Evolutionary conservation across 2,797 vertebrate genomes (phyloP).

Genomic region (Urocyon cinereoargenteus): DNA sequence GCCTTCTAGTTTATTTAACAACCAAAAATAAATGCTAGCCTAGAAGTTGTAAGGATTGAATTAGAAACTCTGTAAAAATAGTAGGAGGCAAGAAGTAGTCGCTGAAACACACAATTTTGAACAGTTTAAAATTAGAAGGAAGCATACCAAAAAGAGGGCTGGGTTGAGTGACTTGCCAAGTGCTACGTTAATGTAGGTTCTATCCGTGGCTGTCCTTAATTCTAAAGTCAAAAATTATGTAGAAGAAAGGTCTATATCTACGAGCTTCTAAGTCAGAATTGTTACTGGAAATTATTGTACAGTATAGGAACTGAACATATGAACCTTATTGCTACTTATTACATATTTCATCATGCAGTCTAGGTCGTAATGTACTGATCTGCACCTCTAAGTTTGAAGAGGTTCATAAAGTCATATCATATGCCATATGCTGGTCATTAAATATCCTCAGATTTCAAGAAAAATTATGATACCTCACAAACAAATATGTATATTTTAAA

Average conservation of each 20-base stretch:
- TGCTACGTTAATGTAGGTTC: not conserved
- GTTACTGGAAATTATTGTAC: not conserved
- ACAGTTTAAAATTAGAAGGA: slow-evolving; percentile 55
- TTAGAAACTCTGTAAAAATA: not conserved
- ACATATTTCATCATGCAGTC: not conserved
- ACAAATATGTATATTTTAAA: not conserved
- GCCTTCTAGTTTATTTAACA: slow-evolving; percentile 36
- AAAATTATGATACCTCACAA: slow-evolving; percentile 12
- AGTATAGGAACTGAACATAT: not conserved
- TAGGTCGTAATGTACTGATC: not conserved
- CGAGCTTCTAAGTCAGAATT: not conserved
- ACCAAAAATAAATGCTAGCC: slow-evolving; percentile 23
- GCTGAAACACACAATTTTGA: slow-evolving; percentile 3
- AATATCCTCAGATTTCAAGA: not conserved
- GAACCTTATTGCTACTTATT: not conserved
- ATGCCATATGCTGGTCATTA: not conserved
- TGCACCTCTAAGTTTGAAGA: not conserved
- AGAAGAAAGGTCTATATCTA: not conserved
- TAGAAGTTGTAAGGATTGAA: not conserved
- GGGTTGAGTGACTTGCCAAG: not conserved
- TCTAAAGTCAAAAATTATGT: not conserved
- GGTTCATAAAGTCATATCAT: not conserved
- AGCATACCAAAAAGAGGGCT: not conserved
- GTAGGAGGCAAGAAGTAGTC: not conserved
- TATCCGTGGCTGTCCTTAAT: not conserved